A percentile compares a stretch with the other conserved stretches of the same genome.
These are phyloP conservation scores for Leucophora obtusa DNA, from an alignment of 2,888 invertebrate species.

Conservation along the genomic window DNA sequence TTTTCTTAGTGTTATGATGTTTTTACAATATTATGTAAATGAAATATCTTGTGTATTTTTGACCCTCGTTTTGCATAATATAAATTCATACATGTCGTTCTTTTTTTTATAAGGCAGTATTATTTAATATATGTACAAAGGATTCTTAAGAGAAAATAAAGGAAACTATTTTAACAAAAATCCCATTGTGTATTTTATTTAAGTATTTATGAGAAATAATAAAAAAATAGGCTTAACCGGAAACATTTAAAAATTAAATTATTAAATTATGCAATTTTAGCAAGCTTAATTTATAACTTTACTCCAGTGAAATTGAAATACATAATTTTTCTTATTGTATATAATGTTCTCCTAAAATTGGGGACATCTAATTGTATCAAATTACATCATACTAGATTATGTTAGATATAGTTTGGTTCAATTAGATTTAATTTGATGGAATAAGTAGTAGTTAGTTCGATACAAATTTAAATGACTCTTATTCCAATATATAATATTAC, in stretches of 20 bases:
- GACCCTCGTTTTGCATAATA: conserved; percentile 46
- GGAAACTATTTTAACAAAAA: conserved; percentile 42
- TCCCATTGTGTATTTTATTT: conserved; percentile 34
- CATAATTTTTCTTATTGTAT: too few species aligned
- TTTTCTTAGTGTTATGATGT: background rate
- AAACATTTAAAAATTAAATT: background rate
- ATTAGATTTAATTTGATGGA: too few species aligned
- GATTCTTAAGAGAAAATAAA: conserved; percentile 17
- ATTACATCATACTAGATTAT: too few species aligned
- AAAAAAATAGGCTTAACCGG: background rate
- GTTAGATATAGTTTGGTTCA: too few species aligned
- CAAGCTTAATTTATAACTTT: too few species aligned
- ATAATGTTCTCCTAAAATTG: too few species aligned
- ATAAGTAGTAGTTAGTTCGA: too few species aligned
- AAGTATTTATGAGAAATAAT: conserved; percentile 22
- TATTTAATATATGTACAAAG: conserved; percentile 10
- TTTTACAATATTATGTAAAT: conserved; percentile 20
- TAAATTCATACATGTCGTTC: conserved; percentile 27
- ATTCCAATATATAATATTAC: too few species aligned
- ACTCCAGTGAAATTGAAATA: too few species aligned
- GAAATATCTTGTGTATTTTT: background rate
- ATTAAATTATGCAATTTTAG: too few species aligned
- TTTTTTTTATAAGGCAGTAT: conserved; percentile 14
- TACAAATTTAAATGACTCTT: too few species aligned
- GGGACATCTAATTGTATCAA: too few species aligned